Evolutionary conservation across 2,113 vertebrate species (phyloP), one percentile per base, ranked within the genome.

Genomic region (Peromyscus polionotus): DNA sequence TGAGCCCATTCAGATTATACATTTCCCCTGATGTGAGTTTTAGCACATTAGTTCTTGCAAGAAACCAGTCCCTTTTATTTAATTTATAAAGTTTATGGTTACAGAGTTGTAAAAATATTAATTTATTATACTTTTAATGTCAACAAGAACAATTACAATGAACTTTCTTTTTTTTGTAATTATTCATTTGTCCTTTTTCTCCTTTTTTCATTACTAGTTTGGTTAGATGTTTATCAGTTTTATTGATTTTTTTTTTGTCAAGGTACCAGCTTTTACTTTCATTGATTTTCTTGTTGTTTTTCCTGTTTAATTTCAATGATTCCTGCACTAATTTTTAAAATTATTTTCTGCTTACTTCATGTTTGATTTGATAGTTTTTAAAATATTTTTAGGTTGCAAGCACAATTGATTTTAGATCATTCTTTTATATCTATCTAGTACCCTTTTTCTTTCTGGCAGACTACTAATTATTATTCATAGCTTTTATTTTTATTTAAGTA

Each of bases 41-140:
- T 94, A 39, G 10, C 51, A 93, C 42, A 86, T 48, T 39, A 0
- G 63, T 13, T 89, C 42, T 67, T 88, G 67, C 59, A 95, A 92
- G 63, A 42, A 77, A 91, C 19, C n/a, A n/a, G 42, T 48, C 24
- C 42, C 77, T 88, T 96, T 83, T 31, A 59, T 75, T 11, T 75
- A 89, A 57, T 2, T 79, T 95, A 75, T 54, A 10, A 92, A 92
- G 68, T 94, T 86, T 79, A 24, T 93, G 54, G 13, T 24, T 7
- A 54, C 81, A 54, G 14, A 76, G 31, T 97, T 88, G 17, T 73
- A 42, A 93, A 94, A 92, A 81, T 80, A 73, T 79, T 85, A 31
- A 79, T 92, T 84, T 77, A 51, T 88, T 95, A 88, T 94, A 20
- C 48, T 73, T 92, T 85, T 94, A 92, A 39, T 92, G 57, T 68